Base-by-base conservation (phyloP, 2,888 invertebrate species). In the Exocentrus adspersus region DNA sequence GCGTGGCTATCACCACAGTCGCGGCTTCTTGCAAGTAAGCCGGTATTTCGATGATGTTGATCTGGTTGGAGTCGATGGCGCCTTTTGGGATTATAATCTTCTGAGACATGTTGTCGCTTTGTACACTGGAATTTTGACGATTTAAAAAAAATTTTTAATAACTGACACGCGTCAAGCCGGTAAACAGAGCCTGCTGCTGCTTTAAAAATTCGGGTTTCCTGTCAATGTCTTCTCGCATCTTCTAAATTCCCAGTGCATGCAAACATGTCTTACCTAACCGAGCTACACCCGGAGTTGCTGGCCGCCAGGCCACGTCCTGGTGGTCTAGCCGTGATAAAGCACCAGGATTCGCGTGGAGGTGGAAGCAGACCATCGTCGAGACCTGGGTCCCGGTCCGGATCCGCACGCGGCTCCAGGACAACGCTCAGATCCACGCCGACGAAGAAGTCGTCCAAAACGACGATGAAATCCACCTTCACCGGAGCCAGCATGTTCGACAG, bases 181-280 rank as follows among this genome's bases (percentile, higher is more conserved):
- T n/a, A n/a, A n/a, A n/a, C n/a, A n/a, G n/a, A n/a, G n/a, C n/a
- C n/a, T n/a, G n/a, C n/a, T n/a, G n/a, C n/a, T n/a, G n/a, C n/a
- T n/a, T n/a, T n/a, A n/a, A n/a, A n/a, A n/a, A n/a, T n/a, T n/a
- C n/a, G n/a, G n/a, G n/a, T n/a, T n/a, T n/a, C n/a, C n/a, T n/a
- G n/a, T n/a, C n/a, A n/a, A n/a, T n/a, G n/a, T n/a, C n/a, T n/a
- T n/a, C n/a, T 20, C 50, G 32, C n/a, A 48, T 28, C 17, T 28
- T 28, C 16, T 10, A 57, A 57, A 52, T 28, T 57, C 42, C 32
- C 7, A 46, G 57, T 57, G 19, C 45, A 19, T 24, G 5, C 5
- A 10, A 54, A 43, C 5, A 57, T 57, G 57, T 57, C 45, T 57
- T 57, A 57, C 17, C 21, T 57, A 12, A 46, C 6, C 14, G 46